A percentile compares a stretch with the other conserved stretches of the same genome.
These are phyloP conservation scores for Parasteatoda tepidariorum DNA, from an alignment of 1,140 invertebrate genomes.

Conservation along the genomic window DNA sequence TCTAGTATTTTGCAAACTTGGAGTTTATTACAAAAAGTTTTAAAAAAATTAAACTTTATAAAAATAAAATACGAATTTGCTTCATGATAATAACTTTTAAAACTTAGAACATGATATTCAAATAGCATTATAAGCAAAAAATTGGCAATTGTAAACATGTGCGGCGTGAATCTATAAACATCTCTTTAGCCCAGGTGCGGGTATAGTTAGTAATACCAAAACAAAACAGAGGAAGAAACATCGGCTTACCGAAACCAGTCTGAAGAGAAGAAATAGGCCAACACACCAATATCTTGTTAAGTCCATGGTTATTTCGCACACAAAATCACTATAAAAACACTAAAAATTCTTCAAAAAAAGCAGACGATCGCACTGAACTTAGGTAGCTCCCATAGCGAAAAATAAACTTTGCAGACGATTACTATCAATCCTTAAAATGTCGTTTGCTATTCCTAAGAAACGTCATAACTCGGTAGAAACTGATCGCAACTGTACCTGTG, in stretches of 20 bases:
- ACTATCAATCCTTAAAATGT: slow-evolving; percentile 40
- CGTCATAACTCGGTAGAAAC: slow-evolving; percentile 17
- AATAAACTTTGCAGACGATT: neutral
- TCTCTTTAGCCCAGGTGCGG: too few species aligned
- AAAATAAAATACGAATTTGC: too few species aligned
- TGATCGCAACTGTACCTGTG: neutral
- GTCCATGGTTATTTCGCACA: slow-evolving; percentile 34
- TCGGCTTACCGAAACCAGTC: slow-evolving; percentile 54
- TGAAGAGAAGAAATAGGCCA: slow-evolving; percentile 53
- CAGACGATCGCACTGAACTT: neutral
- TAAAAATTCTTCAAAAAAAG: neutral
- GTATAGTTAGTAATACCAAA: neutral
- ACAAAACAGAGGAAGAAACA: slow-evolving; percentile 27
- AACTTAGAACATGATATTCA: too few species aligned
- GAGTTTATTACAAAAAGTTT: too few species aligned
- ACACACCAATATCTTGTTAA: slow-evolving; percentile 34
- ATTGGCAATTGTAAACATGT: too few species aligned
- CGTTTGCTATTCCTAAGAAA: slow-evolving; percentile 21
- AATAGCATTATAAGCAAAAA: too few species aligned
- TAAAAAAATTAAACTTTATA: too few species aligned
- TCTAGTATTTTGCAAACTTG: too few species aligned
- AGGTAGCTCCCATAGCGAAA: slow-evolving; percentile 28
- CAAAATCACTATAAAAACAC: slow-evolving; percentile 11
- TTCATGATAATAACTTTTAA: too few species aligned
- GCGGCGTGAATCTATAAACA: too few species aligned